These are phyloP conservation scores for Netelia melanura DNA, from an alignment of 2,888 invertebrate genomes.

Conservation along the genomic window DNA sequence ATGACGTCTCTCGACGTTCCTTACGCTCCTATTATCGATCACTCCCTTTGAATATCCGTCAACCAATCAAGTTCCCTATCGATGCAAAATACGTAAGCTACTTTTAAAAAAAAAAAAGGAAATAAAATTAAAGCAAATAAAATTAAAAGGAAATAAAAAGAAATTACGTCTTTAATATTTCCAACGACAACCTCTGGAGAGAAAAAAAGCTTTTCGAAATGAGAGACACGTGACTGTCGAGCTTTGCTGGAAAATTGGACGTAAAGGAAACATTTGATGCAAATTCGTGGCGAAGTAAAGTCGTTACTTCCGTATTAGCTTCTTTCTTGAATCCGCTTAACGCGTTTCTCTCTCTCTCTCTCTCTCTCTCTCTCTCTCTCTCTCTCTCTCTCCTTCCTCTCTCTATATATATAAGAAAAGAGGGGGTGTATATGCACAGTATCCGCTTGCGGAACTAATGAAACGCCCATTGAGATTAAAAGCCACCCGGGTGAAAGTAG, in stretches of 20 bases:
- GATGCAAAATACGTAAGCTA: neutral
- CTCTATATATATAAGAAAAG: too few species aligned
- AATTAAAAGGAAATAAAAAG: neutral
- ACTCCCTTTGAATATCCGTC: constrained; percentile 14
- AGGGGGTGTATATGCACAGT: neutral
- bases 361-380: too few species aligned
- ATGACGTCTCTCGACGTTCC: constrained; percentile 32
- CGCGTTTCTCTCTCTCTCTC: neutral
- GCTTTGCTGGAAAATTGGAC: neutral
- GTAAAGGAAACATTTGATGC: neutral
- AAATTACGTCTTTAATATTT: too few species aligned
- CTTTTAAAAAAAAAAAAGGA: neutral
- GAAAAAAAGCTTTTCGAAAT: too few species aligned
- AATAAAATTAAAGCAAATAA: neutral
- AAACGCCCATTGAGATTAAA: constrained; percentile 48
- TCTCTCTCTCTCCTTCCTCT: too few species aligned
- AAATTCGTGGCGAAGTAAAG: neutral
- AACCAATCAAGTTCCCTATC: neutral
- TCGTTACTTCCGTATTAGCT: neutral
- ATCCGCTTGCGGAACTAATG: constrained; percentile 64
- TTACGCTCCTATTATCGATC: constrained; percentile 33
- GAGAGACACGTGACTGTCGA: neutral
- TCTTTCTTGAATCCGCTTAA: neutral
- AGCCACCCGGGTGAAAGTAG: neutral
- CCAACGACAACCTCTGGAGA: too few species aligned